phyloP scores from a whole-genome alignment of 1,140 invertebrate species.

The Wasmannia auropunctata region DNA sequence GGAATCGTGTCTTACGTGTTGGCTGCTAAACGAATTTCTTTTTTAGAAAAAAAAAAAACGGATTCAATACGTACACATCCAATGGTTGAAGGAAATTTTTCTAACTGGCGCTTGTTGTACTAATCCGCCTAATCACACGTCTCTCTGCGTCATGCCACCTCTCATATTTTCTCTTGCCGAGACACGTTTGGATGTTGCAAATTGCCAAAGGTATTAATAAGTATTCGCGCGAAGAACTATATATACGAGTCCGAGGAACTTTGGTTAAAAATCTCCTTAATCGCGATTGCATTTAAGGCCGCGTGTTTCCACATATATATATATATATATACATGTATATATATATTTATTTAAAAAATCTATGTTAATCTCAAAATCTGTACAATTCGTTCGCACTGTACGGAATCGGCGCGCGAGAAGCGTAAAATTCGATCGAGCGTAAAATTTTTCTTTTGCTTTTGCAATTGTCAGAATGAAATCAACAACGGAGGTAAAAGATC shows the following conservation, averaged over 20 bases:
- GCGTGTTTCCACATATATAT: no score
- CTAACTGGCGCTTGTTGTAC: slow-evolving; percentile 76
- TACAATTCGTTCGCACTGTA: neutral
- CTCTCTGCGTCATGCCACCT: slow-evolving; percentile 75
- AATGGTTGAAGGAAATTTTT: slow-evolving; percentile 77
- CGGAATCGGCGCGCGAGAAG: neutral
- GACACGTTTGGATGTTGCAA: slow-evolving; percentile 70
- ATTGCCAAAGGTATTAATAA: slow-evolving; percentile 74
- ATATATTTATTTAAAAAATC: no score
- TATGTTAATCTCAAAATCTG: neutral
- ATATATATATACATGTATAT: no score
- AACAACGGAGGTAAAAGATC: slow-evolving; percentile 1
- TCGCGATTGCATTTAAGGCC: neutral
- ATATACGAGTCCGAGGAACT: neutral
- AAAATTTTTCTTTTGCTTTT: neutral
- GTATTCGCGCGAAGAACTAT: neutral
- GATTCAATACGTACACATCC: slow-evolving; percentile 83
- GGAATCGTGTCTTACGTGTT: slow-evolving; percentile 64
- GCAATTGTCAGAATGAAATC: slow-evolving; percentile 2
- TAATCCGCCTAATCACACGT: slow-evolving; percentile 71
- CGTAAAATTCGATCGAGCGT: neutral
- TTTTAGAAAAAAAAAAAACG: slow-evolving; percentile 75
- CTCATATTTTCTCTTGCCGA: slow-evolving; percentile 69
- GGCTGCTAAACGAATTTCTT: slow-evolving; percentile 71
- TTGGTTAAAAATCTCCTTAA: neutral